Evolutionary conservation across 2,113 vertebrate genomes (phyloP).

Genomic region (Haemorhous mexicanus): DNA sequence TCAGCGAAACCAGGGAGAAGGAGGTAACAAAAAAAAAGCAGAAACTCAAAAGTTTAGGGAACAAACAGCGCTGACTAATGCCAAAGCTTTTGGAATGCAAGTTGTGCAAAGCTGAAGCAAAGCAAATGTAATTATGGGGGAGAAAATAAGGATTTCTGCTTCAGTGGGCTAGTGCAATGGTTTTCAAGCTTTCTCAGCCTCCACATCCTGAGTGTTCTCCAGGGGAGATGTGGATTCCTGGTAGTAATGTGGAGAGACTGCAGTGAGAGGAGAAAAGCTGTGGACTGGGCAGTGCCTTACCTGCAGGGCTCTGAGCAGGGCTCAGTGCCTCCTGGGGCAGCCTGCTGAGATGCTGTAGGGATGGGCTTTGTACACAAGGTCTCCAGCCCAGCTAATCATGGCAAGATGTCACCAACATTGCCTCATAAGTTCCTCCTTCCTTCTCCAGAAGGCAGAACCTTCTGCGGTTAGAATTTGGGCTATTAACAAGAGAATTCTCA

Average conservation of each 20-base stretch:
- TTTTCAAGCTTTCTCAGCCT: neutral
- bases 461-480: neutral
- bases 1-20: neutral
- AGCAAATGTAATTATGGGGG: neutral
- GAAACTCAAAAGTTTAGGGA: neutral
- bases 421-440: neutral
- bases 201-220: neutral
- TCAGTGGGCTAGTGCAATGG: neutral
- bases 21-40: neutral
- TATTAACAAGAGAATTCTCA: neutral
- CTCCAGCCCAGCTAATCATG: neutral
- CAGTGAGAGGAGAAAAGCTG: neutral
- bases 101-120: neutral
- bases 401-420: neutral
- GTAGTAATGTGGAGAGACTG: neutral
- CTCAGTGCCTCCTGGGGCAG: neutral
- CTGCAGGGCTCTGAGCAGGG: neutral
- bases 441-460: neutral
- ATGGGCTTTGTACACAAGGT: neutral
- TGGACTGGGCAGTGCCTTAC: neutral
- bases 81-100: neutral
- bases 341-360: neutral
- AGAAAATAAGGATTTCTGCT: neutral
- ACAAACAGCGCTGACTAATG: too few relatives aligned
- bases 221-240: neutral